Percentiles rank a stretch among this genome's conserved stretches.
These are phyloP conservation scores for Athalia cordata DNA, from an alignment of 2,888 invertebrate genomes.

Conservation along the genomic window DNA sequence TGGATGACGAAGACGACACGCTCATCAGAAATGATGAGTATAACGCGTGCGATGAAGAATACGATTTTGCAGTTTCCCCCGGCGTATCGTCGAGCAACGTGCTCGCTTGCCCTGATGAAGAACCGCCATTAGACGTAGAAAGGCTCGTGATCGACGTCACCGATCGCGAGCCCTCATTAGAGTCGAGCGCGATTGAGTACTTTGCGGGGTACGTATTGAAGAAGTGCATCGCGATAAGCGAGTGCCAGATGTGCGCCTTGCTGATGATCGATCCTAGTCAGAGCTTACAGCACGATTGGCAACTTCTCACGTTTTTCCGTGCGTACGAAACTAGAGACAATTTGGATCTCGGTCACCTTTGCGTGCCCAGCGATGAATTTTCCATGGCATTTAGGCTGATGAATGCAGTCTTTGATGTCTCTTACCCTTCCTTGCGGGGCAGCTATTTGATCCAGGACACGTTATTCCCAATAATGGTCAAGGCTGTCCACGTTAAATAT, in stretches of 20 bases:
- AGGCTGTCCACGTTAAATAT: constrained; percentile 3
- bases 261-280: not conserved
- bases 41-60: not conserved
- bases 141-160: not conserved
- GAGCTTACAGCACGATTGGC: not conserved
- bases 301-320: constrained; percentile 1
- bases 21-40: not conserved
- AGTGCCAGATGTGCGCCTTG: not conserved
- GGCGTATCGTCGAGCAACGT: not conserved
- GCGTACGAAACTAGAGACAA: not conserved
- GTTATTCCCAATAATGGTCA: not conserved
- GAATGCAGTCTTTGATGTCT: too few species aligned
- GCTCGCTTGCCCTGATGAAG: not conserved
- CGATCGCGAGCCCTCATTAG: not conserved
- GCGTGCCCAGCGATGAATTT: not conserved
- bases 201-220: not conserved
- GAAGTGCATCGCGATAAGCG: not conserved
- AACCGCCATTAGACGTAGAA: not conserved
- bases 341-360: not conserved
- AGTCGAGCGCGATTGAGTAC: not conserved
- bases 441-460: too few species aligned
- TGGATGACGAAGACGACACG: not conserved
- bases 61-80: not conserved
- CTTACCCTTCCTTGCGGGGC: too few species aligned
- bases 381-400: not conserved